Percentiles rank a stretch among this genome's conserved stretches.
Conservation (phyloP, 2,113 vertebrate species). For the Stegostoma tigrinum region DNA sequence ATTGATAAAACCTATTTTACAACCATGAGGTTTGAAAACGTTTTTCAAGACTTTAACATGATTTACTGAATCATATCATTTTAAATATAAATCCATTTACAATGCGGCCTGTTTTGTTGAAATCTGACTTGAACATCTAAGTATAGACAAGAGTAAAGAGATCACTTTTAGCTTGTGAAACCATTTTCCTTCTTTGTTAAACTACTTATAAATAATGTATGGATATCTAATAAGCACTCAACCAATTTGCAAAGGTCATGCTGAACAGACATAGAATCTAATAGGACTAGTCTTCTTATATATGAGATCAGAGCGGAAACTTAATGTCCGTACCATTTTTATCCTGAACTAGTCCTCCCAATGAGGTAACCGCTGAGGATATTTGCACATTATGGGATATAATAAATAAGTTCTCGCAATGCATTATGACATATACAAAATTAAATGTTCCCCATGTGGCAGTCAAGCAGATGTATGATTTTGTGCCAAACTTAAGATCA, state of each 20-base stretch:
- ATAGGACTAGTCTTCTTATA: not conserved
- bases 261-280: not conserved
- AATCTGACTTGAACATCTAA: not conserved
- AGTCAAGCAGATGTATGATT: not conserved
- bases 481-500: conserved; percentile 19
- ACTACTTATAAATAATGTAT: not conserved
- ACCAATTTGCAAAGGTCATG: conserved; percentile 11
- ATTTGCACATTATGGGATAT: not conserved
- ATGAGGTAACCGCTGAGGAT: not conserved
- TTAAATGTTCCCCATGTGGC: not conserved
- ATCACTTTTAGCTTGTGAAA: not conserved
- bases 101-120: not conserved
- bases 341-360: not conserved
- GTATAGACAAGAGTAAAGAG: not conserved
- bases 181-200: conserved; percentile 9
- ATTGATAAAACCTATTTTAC: not conserved
- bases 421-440: not conserved
- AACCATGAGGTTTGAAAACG: not conserved
- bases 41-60: not conserved
- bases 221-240: conserved; percentile 4
- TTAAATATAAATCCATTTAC: not conserved
- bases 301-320: not conserved
- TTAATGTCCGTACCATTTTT: not conserved
- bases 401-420: not conserved
- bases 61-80: not conserved